A percentile compares a stretch with the other conserved stretches of the same genome.
Conservation (phyloP, 2,797 vertebrate genomes). For the Silurus aristotelis region DNA sequence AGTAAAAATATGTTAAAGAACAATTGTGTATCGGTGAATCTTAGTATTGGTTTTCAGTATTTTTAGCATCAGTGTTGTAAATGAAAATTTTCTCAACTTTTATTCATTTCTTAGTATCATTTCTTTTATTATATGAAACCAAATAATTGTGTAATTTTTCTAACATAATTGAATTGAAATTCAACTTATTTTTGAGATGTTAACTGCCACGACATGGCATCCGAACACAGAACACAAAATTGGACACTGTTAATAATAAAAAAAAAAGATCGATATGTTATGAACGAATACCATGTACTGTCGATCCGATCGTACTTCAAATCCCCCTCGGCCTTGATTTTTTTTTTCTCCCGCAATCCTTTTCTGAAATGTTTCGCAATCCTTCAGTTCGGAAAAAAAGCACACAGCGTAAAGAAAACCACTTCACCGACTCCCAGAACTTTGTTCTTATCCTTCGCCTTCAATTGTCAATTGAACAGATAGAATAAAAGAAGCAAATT, state of each 20-base stretch:
- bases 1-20: too few relatives aligned
- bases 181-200: too few relatives aligned
- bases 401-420: neutral
- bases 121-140: too few relatives aligned
- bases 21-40: too few relatives aligned
- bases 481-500: slow-evolving; percentile 35
- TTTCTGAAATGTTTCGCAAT: neutral
- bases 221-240: neutral
- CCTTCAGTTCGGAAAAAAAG: neutral
- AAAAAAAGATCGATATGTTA: neutral
- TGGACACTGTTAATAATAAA: neutral
- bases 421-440: neutral
- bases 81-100: too few relatives aligned
- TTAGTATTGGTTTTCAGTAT: too few relatives aligned
- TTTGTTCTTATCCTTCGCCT: slow-evolving; percentile 14
- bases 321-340: neutral
- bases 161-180: too few relatives aligned
- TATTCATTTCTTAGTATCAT: too few relatives aligned
- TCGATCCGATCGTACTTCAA: neutral
- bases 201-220: too few relatives aligned
- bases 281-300: neutral
- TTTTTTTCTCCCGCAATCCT: neutral
- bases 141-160: too few relatives aligned
- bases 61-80: too few relatives aligned
- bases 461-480: neutral